Evolutionary conservation across 2,797 vertebrate species (phyloP).

Genomic region (Alfaro cultratus): DNA sequence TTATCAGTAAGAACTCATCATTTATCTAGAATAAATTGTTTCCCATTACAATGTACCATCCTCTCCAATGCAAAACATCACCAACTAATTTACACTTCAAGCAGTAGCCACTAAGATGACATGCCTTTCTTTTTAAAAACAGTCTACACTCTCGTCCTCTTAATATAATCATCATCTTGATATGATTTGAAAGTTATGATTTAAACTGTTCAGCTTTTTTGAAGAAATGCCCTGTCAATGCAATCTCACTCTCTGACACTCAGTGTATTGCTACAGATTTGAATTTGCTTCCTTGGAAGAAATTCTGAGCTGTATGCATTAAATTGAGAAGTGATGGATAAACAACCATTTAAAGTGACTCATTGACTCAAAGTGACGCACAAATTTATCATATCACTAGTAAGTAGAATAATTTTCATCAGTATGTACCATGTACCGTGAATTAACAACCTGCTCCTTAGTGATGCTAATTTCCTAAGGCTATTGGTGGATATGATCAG

Average conservation of each 20-base stretch:
- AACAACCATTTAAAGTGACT: background rate
- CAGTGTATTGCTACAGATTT: background rate
- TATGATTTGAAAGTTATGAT: background rate
- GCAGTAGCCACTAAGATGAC: background rate
- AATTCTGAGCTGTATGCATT: background rate
- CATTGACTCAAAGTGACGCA: background rate
- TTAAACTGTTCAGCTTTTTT: background rate
- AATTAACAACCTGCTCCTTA: background rate
- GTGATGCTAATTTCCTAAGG: background rate
- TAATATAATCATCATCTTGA: background rate
- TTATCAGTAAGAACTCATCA: background rate
- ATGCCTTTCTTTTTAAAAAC: background rate
- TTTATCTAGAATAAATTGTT: background rate
- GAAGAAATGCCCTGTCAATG: background rate
- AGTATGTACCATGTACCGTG: too few species aligned
- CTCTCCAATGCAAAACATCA: background rate
- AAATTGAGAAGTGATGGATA: background rate
- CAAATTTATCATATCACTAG: background rate
- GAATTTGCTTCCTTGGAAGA: background rate
- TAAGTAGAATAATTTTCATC: background rate
- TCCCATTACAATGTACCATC: background rate
- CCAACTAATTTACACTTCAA: background rate
- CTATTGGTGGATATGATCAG: background rate
- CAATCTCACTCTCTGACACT: background rate
- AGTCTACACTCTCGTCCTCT: background rate